These are phyloP conservation scores for Drosophila yooni DNA, from an alignment of 2,888 invertebrate species.

Conservation along the genomic window DNA sequence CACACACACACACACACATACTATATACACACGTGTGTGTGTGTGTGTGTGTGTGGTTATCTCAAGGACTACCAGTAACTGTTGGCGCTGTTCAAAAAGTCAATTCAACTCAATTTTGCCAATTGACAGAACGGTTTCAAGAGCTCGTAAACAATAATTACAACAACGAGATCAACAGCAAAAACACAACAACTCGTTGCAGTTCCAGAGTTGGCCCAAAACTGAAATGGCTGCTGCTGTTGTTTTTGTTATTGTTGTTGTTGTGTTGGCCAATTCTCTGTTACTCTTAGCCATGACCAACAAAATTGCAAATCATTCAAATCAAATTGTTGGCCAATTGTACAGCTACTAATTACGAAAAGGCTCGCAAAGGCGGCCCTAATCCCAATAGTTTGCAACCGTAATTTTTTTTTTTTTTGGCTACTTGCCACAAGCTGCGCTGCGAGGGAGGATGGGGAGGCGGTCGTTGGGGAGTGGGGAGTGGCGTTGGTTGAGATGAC, in stretches of 20 bases:
- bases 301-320: constrained; percentile 32
- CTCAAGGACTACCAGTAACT: constrained; percentile 69
- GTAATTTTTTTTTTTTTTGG: background rate
- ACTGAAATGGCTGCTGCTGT: background rate
- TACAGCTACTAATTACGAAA: constrained; percentile 28
- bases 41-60: constrained; percentile 14
- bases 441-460: background rate
- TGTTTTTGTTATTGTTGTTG: background rate
- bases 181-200: background rate
- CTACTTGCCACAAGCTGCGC: background rate
- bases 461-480: background rate
- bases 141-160: constrained; percentile 28
- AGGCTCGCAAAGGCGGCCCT: constrained; percentile 13
- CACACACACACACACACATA: constrained; percentile 1
- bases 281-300: constrained; percentile 44
- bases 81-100: constrained; percentile 20
- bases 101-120: constrained; percentile 33
- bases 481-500: constrained; percentile 28
- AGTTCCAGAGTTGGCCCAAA: constrained; percentile 19
- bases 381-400: constrained; percentile 8
- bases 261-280: constrained; percentile 1
- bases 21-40: background rate
- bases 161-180: constrained; percentile 20
- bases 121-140: constrained; percentile 58
- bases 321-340: constrained; percentile 49